phyloP scores from a whole-genome alignment of 2,888 invertebrate genomes.

The Agriopis leucophaearia region DNA sequence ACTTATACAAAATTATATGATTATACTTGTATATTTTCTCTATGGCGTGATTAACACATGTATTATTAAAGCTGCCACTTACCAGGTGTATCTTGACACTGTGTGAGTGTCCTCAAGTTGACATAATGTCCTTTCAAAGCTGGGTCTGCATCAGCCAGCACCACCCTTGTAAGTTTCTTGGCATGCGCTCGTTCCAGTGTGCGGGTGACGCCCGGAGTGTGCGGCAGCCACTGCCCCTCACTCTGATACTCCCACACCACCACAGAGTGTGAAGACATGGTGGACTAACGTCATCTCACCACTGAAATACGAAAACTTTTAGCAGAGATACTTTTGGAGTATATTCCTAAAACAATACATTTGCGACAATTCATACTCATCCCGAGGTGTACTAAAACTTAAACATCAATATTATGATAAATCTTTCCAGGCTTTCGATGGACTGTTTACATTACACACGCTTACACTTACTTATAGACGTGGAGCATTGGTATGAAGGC shows the following conservation, averaged over 20 bases:
- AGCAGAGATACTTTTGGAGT: neutral
- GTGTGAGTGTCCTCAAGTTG: slow-evolving; percentile 91
- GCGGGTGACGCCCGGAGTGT: slow-evolving; percentile 94
- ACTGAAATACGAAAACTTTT: slow-evolving; percentile 17
- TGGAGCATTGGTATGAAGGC: neutral
- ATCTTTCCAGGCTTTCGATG: neutral
- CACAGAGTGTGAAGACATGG: slow-evolving; percentile 89
- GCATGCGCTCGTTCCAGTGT: slow-evolving; percentile 94
- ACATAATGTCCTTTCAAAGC: slow-evolving; percentile 92
- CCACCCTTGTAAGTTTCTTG: slow-evolving; percentile 93
- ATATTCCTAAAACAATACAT: neutral
- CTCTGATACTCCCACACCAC: slow-evolving; percentile 93
- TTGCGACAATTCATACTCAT: neutral
- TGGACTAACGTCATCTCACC: slow-evolving; percentile 31
- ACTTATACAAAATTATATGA: too few species aligned
- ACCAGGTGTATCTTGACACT: slow-evolving; percentile 88
- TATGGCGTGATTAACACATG: too few species aligned
- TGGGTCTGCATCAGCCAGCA: slow-evolving; percentile 95
- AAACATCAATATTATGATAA: neutral
- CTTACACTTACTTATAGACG: neutral
- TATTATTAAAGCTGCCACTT: slow-evolving; percentile 16
- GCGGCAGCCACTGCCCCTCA: slow-evolving; percentile 93
- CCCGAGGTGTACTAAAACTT: neutral
- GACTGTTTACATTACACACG: neutral
- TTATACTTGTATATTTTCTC: too few species aligned